Evolutionary conservation across 2,888 invertebrate genomes (phyloP), one percentile per base, ranked within the genome.

Genomic region (Leptogaster cylindrica): DNA sequence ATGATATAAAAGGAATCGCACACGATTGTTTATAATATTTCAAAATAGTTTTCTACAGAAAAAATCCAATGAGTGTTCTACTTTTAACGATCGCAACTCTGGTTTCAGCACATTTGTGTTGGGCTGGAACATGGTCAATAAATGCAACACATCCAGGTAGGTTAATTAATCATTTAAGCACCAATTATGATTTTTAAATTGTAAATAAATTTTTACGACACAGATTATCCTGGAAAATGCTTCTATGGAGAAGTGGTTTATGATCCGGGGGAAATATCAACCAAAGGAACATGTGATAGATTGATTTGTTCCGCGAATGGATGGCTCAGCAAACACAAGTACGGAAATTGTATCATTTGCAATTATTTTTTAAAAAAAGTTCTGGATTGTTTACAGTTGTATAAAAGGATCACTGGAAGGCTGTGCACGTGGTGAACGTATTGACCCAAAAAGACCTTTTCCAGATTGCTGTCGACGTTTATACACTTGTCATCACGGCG

Each of bases 291-390:
- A 31, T 65, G 65, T 36, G 10, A 39, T 33, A 36, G 65, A 7
- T n/a, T 65, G 8, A 65, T 46, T 10, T 65, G 65, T 23, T 65
- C 65, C 12, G 39, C 65, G 51, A 65, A 65, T 5, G 46, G 65
- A 12, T 65, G 65, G 65, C 39, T 50, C 7, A 65, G 65, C 51
- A 51, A 36, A 51, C 65, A 65, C 36, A 28, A 31, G 63, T 64
- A 23, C 10, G 23, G 12, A 14, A 48, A 48, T 48, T 48, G n/a
- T 10, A 28, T 8, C 10, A 8, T 10, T 51, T 12, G 10, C 5
- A 18, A 55, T 20, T 18, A 18, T 1, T 16, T 18, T 28, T 20
- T 14, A 25, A 44, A 12, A 16, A 28, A 3, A 27, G n/a, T 18
- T 28, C 6, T 16, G 8, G 3, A n/a, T 25, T 46, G n/a, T 23